Percentiles rank a stretch among this genome's conserved stretches.
Conservation (phyloP, 1,140 invertebrate genomes). For the Hylaeus volcanicus region DNA sequence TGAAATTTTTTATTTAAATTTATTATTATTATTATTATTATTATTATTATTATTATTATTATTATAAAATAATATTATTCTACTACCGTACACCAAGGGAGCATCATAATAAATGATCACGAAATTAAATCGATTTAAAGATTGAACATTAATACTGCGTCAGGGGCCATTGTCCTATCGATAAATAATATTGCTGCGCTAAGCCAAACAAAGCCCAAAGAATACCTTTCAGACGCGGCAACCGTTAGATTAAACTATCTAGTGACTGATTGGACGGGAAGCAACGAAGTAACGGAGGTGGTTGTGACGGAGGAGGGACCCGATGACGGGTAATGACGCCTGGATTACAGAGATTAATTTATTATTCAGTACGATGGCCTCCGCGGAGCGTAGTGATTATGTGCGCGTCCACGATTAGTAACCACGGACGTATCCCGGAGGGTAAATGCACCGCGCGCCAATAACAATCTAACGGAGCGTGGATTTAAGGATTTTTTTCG, state of each 20-base stretch:
- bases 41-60: too few relatives aligned
- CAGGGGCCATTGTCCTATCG: too few relatives aligned
- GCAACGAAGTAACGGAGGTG: background rate
- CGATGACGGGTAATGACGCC: slow-evolving; percentile 51
- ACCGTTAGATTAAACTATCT: background rate
- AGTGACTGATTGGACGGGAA: slow-evolving; percentile 23
- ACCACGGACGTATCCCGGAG: slow-evolving; percentile 21
- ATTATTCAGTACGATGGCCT: slow-evolving; percentile 54
- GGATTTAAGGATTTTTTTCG: slow-evolving; percentile 52
- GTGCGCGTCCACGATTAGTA: slow-evolving; percentile 48
- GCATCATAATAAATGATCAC: too few relatives aligned
- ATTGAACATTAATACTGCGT: too few relatives aligned
- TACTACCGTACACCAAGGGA: too few relatives aligned
- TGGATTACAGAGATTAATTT: slow-evolving; percentile 63
- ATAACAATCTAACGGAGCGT: slow-evolving; percentile 43
- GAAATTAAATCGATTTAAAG: too few relatives aligned
- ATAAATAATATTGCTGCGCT: too few relatives aligned
- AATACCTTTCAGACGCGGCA: too few relatives aligned
- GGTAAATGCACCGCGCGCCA: slow-evolving; percentile 23
- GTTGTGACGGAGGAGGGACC: slow-evolving; percentile 30
- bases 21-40: too few relatives aligned
- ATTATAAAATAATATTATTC: too few relatives aligned
- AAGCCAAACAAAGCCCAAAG: too few relatives aligned
- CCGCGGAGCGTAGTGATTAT: slow-evolving; percentile 45
- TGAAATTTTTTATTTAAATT: too few relatives aligned